phyloP scores from a whole-genome alignment of 2,888 invertebrate genomes.

The Catocala nupta region DNA sequence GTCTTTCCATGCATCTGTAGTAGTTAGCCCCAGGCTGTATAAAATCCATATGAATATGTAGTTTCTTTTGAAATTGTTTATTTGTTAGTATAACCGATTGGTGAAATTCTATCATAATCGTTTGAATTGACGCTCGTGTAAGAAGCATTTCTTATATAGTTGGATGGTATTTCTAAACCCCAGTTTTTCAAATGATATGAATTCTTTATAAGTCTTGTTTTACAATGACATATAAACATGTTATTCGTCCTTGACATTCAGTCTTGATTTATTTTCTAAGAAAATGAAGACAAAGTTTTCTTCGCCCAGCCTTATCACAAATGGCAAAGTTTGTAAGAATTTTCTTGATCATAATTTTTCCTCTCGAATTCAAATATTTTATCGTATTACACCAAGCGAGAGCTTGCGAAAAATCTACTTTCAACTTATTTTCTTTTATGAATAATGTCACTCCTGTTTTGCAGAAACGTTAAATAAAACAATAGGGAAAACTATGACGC shows the following conservation, averaged over 20 bases:
- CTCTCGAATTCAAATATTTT: constrained; percentile 1
- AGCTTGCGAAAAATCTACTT: constrained; percentile 3
- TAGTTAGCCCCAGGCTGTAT: neutral
- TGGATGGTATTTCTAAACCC: too few relatives aligned
- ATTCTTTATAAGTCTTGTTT: neutral
- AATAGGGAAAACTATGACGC: constrained; percentile 3
- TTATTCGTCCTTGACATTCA: constrained; percentile 28
- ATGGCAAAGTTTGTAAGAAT: constrained; percentile 13
- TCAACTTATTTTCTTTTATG: neutral
- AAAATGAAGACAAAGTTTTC: constrained; percentile 11
- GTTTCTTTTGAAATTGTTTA: neutral
- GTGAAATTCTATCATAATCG: too few relatives aligned
- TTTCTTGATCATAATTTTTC: constrained; percentile 2
- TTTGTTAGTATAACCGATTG: neutral
- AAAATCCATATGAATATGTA: neutral
- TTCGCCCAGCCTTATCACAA: constrained; percentile 2
- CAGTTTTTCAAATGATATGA: too few relatives aligned
- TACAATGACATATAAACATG: neutral
- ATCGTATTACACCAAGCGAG: neutral
- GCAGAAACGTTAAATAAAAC: constrained; percentile 3
- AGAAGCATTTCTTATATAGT: too few relatives aligned
- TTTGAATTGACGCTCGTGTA: too few relatives aligned
- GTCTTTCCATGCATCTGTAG: neutral
- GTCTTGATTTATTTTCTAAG: constrained; percentile 17
- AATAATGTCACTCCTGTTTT: constrained; percentile 1